Evolutionary conservation across 2,113 vertebrate genomes (phyloP).

Genomic region (Microtus pennsylvanicus): DNA sequence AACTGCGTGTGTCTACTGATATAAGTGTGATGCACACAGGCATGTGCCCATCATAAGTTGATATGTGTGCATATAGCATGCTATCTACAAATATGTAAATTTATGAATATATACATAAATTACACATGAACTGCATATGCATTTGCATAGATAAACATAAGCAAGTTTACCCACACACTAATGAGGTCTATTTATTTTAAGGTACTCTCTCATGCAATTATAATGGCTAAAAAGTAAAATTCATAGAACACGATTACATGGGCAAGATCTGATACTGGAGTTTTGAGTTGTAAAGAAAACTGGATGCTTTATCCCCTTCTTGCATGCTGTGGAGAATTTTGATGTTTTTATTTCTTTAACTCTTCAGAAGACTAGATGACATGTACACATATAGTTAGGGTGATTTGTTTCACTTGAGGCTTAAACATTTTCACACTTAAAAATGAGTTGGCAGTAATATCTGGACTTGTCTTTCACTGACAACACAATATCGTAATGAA

Average conservation of each 20-base stretch:
- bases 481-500: neutral
- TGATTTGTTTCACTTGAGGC: neutral
- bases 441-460: neutral
- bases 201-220: neutral
- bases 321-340: neutral
- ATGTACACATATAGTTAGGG: neutral
- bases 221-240: neutral
- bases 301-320: neutral
- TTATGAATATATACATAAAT: neutral
- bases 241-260: fast-evolving
- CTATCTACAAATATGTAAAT: neutral
- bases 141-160: neutral
- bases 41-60: neutral
- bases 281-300: neutral
- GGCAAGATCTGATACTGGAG: neutral
- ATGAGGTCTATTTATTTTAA: neutral
- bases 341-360: neutral
- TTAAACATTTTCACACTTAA: neutral
- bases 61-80: neutral
- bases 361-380: neutral
- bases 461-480: neutral
- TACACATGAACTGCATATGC: neutral
- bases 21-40: neutral
- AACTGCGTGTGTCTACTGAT: neutral
- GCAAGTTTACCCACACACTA: neutral